A percentile compares a stretch with the other conserved stretches of the same genome.
Conservation (phyloP, 2,888 invertebrate species). For the Dioctria rufipes region DNA sequence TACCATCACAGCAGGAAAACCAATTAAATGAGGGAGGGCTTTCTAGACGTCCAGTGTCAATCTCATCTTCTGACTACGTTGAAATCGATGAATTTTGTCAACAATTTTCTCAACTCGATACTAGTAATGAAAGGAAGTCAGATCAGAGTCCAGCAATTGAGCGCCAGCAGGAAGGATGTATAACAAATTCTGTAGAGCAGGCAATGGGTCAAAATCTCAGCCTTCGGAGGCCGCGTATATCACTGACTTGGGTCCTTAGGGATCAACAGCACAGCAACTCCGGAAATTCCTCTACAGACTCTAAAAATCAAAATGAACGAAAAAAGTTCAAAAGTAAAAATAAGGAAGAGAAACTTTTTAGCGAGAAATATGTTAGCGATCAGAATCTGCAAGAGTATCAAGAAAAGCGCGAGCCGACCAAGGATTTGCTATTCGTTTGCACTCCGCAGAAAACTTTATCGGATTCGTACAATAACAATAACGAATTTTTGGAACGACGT, state of each 20-base stretch:
- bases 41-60: conserved; percentile 60
- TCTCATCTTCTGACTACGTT: conserved; percentile 66
- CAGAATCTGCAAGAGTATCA: conserved; percentile 68
- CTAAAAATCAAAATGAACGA: conserved; percentile 71
- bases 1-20: conserved; percentile 66
- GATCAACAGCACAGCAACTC: conserved; percentile 73
- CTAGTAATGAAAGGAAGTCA: background rate
- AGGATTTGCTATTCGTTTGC: conserved; percentile 69
- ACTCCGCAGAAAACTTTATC: conserved; percentile 67
- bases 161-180: conserved; percentile 61
- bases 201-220: conserved; percentile 75
- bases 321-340: conserved; percentile 64
- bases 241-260: conserved; percentile 83
- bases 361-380: conserved; percentile 69
- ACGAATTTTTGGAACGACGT: conserved; percentile 58
- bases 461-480: conserved; percentile 61
- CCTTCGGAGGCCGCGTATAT: conserved; percentile 77
- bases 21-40: conserved; percentile 61
- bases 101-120: conserved; percentile 39
- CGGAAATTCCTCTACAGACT: conserved; percentile 63
- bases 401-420: conserved; percentile 65
- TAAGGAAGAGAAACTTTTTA: conserved; percentile 65
- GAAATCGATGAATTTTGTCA: conserved; percentile 66
- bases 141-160: background rate
- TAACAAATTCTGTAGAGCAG: conserved; percentile 62